phyloP scores from a whole-genome alignment of 2,113 vertebrate species.

The Rana temporaria region DNA sequence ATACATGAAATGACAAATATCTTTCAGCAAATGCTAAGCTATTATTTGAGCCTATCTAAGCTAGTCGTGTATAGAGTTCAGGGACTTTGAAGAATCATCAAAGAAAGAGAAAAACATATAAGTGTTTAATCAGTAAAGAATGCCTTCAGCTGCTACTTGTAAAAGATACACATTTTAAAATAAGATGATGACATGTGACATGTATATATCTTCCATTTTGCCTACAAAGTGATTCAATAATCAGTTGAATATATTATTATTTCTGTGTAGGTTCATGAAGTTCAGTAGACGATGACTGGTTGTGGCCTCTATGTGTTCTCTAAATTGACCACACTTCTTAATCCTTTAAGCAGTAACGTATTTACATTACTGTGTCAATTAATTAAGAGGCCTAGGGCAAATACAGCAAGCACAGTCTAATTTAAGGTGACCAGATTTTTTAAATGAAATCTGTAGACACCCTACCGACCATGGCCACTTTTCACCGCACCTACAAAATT shows the following conservation, averaged over 20 bases:
- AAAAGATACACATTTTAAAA: conserved; percentile 6
- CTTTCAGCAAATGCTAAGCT: conserved; percentile 36
- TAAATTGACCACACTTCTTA: neutral
- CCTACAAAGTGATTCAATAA: neutral
- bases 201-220: neutral
- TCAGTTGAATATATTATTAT: neutral
- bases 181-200: conserved; percentile 16
- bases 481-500: no score
- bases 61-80: conserved; percentile 31
- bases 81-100: conserved; percentile 51
- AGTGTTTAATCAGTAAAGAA: conserved; percentile 47
- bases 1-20: conserved; percentile 49
- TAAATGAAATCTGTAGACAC: no score
- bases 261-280: neutral
- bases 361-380: no score
- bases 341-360: neutral
- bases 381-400: no score
- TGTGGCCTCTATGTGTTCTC: neutral
- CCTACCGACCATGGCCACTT: no score
- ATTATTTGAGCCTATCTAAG: conserved; percentile 45
- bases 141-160: conserved; percentile 24
- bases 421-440: no score
- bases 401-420: no score
- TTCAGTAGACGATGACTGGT: neutral
- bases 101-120: conserved; percentile 35